These are phyloP conservation scores for Drosophila neoperkinsi DNA, from an alignment of 2,888 invertebrate genomes.

Conservation along the genomic window DNA sequence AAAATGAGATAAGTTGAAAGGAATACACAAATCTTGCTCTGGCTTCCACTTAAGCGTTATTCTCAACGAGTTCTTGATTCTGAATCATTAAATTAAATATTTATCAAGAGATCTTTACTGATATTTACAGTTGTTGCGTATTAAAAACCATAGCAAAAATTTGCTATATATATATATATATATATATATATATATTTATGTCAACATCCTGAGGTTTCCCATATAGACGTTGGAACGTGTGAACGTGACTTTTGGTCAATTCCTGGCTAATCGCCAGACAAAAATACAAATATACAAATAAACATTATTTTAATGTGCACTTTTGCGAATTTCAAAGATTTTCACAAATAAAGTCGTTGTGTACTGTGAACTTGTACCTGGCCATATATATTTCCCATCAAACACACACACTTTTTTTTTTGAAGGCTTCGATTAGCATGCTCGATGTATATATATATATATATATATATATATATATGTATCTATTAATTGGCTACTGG, in stretches of 20 bases:
- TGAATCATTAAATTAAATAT: constrained; percentile 1
- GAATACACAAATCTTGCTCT: not conserved
- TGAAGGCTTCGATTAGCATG: constrained; percentile 41
- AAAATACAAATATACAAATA: constrained; percentile 17
- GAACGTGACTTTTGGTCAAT: constrained; percentile 41
- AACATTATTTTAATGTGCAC: constrained; percentile 27
- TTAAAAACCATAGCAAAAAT: not conserved
- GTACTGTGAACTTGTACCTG: constrained; percentile 1
- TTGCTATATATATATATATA: not conserved
- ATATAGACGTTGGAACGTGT: constrained; percentile 23
- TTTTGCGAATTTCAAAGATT: constrained; percentile 45
- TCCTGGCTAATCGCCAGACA: constrained; percentile 29
- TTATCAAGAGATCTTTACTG: not conserved
- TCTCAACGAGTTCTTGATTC: not conserved
- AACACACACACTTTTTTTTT: constrained; percentile 14
- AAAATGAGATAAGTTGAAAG: not conserved
- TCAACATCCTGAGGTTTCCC: constrained; percentile 32
- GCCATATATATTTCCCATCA: constrained; percentile 1
- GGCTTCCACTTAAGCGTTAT: not conserved
- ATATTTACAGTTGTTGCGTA: not conserved
- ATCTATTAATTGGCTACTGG: not conserved
- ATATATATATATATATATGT: not conserved
- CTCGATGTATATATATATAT: constrained; percentile 21
- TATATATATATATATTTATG: not conserved
- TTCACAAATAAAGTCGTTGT: constrained; percentile 13